Evolutionary conservation across 2,888 invertebrate genomes (phyloP).

Genomic region (Aphelenchoides bicaudatus): DNA sequence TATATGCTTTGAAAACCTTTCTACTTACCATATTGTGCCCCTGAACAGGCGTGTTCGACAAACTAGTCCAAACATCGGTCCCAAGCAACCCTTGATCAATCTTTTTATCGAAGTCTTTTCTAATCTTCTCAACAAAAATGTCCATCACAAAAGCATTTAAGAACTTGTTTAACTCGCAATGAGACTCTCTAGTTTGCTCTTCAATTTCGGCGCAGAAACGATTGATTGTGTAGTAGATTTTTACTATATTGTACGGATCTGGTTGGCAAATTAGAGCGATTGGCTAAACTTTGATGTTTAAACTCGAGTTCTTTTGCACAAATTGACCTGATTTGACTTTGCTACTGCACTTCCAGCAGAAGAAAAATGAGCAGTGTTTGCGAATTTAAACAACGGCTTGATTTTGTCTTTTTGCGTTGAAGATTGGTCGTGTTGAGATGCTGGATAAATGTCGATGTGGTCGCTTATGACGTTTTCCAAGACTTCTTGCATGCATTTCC

Average conservation of each 20-base stretch:
- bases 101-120: conserved; percentile 40
- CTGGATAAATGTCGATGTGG: conserved; percentile 48
- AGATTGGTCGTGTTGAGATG: conserved; percentile 19
- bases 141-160: conserved; percentile 81
- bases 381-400: conserved; percentile 18
- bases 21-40: conserved; percentile 31
- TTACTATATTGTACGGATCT: conserved; percentile 66
- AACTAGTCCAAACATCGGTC: conserved; percentile 40
- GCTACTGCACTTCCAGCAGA: conserved; percentile 19
- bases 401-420: conserved; percentile 26
- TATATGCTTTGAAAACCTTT: not conserved
- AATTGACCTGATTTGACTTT: too few species aligned
- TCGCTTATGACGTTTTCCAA: conserved; percentile 48
- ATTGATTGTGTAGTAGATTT: conserved; percentile 78
- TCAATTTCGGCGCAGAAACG: conserved; percentile 81
- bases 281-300: conserved; percentile 34
- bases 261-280: conserved; percentile 67
- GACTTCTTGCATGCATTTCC: conserved; percentile 45
- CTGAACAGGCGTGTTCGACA: conserved; percentile 33
- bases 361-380: conserved; percentile 20
- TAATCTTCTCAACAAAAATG: conserved; percentile 69
- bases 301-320: conserved; percentile 11
- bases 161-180: conserved; percentile 69
- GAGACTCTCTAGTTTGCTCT: conserved; percentile 35
- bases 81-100: conserved; percentile 39